Base-by-base conservation (phyloP, 64 coral and sea anemone genomes). In the Pocillopora verrucosa region DNA sequence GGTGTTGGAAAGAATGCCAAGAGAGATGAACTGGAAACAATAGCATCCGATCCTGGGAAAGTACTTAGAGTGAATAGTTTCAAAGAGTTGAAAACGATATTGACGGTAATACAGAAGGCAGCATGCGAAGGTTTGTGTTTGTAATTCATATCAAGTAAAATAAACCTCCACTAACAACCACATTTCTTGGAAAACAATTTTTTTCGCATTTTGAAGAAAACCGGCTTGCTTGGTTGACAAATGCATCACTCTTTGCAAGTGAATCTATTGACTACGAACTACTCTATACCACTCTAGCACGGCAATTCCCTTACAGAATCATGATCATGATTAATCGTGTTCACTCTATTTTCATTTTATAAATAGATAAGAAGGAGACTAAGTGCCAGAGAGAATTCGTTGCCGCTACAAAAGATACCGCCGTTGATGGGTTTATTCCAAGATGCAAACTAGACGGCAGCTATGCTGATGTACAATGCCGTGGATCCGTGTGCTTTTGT, bases 391-490 rank as follows among this genome's bases (percentile, higher is more conserved):
- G 36, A 36, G 65, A 92, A 70, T 78, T 87, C 61, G 45, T 64
- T 0, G 17, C 64, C 11, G 90, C 83, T 10, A 69, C 56, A 35
- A 92, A 73, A 41, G 73, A 86, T 72, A 41, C 20, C 35, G 70
- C 16, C n/a, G 61, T 73, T 25, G 90, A 75, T 2, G 24, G 22
- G 13, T 87, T 87, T 57, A 61, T 74, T 2, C 94, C 94, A 20
- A 91, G 85, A 17, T 96, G 94, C 84, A 86, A 88, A 16, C 61
- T 80, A 25, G 87, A 96, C 76, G 94, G 94, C 3, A 88, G 86
- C 59, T 96, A 86, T 89, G 73, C 92, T 12, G 19, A 76, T 64
- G 87, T 96, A 10, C 94, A 96, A 67, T 96, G 94, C 60, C 78
- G 76, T 25, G 86, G 90, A n/a, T 65, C 86, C 14, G 91, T 36